phyloP scores from a whole-genome alignment of 1,140 invertebrate genomes.

The Oreohelix idahoensis region DNA sequence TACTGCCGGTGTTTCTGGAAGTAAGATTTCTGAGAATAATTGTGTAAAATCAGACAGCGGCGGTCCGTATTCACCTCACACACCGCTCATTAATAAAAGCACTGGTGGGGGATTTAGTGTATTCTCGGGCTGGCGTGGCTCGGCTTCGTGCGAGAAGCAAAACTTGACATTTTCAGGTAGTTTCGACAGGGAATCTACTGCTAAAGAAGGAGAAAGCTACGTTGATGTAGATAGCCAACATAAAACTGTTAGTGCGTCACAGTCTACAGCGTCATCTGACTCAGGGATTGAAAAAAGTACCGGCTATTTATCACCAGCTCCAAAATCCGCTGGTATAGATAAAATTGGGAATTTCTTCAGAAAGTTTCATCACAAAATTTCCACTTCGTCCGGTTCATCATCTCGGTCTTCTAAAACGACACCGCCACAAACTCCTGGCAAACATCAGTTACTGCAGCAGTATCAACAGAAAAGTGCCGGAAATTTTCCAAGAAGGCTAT shows the following conservation, averaged over 20 bases:
- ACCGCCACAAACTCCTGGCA: not conserved
- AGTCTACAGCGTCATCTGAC: not conserved
- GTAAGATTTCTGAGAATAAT: not conserved
- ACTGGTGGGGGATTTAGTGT: not conserved
- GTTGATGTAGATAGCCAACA: too few species aligned
- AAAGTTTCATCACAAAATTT: conserved; percentile 20
- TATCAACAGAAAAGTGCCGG: not conserved
- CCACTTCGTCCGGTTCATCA: not conserved
- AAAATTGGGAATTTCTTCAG: conserved; percentile 34
- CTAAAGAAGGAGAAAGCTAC: not conserved
- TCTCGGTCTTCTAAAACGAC: not conserved
- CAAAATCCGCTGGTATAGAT: conserved; percentile 1
- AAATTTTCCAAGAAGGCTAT: not conserved
- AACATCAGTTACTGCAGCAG: conserved; percentile 12
- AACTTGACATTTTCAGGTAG: not conserved
- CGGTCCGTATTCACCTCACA: not conserved
- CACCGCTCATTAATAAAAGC: not conserved
- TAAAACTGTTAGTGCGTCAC: not conserved
- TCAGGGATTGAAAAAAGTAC: conserved; percentile 16
- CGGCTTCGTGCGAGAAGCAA: not conserved
- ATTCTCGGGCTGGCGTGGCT: not conserved
- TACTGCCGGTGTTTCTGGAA: not conserved
- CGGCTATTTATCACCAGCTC: not conserved
- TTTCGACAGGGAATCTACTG: not conserved
- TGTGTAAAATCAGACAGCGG: not conserved